A percentile compares a stretch with the other conserved stretches of the same genome.
phyloP scores from a whole-genome alignment of 2,888 invertebrate genomes.

The Tortrix viridana region DNA sequence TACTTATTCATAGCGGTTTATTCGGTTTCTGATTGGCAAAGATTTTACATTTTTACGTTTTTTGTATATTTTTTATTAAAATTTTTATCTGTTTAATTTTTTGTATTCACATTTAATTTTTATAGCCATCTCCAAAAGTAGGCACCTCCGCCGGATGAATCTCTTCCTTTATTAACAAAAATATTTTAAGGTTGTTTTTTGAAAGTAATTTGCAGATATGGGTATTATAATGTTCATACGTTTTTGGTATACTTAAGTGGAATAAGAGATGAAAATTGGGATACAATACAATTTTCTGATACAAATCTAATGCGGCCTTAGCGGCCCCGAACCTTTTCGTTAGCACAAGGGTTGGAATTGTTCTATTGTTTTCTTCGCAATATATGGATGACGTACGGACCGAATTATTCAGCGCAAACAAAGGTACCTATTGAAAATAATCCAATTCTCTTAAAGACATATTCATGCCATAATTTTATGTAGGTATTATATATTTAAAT shows the following conservation, averaged over 20 bases:
- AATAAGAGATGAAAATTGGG: slow-evolving; percentile 31
- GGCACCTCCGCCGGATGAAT: too few relatives aligned
- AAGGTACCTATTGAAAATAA: slow-evolving; percentile 5
- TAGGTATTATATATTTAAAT: too few relatives aligned
- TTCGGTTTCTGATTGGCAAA: background rate
- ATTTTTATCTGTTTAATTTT: background rate
- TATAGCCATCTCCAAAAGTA: too few relatives aligned
- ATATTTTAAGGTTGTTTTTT: background rate
- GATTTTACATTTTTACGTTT: background rate
- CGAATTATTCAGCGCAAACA: slow-evolving; percentile 21
- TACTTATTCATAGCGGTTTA: slow-evolving; percentile 21
- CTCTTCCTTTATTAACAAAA: too few relatives aligned
- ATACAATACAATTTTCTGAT: slow-evolving; percentile 36
- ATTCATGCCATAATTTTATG: too few relatives aligned
- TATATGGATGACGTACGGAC: slow-evolving; percentile 34
- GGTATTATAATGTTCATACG: background rate
- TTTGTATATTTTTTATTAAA: background rate
- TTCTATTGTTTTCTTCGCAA: slow-evolving; percentile 55
- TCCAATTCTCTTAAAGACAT: slow-evolving; percentile 1
- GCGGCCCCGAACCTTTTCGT: slow-evolving; percentile 48
- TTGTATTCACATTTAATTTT: background rate
- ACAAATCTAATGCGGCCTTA: slow-evolving; percentile 34
- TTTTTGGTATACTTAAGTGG: slow-evolving; percentile 8
- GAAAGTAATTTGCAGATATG: background rate
- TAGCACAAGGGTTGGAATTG: slow-evolving; percentile 52